Evolutionary conservation across 2,888 invertebrate species (phyloP), one percentile per base, ranked within the genome.

Genomic region (Cordilura impudica): DNA sequence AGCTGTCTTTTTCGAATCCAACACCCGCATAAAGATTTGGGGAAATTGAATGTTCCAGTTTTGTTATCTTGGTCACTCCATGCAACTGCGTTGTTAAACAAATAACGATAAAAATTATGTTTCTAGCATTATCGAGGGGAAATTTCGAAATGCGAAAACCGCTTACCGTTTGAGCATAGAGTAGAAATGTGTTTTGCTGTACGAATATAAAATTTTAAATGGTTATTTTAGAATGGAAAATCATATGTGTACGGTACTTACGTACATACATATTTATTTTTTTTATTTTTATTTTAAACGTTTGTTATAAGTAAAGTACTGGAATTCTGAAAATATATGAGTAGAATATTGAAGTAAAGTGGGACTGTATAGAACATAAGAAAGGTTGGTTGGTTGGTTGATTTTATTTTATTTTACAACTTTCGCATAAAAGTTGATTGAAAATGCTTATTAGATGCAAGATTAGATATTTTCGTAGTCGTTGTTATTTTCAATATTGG

Each of bases 401-500:
- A 86, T 85, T 87, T 84, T 82, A 83, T 83, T 87, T n/a, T n/a
- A n/a, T n/a, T 83, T 88, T 88, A 82, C 71, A 81, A 72, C 81
- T 71, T 45, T 65, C 84, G 81, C 87, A 88, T 87, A 87, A 87
- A 87, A 87, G 86, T 87, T 88, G 88, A 87, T 87, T 87, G 87
- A 88, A 87, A 87, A 87, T 87, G 88, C 88, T 87, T 87, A 88
- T 87, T 88, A 87, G 88, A 87, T 88, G 85, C 87, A 86, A 88
- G 87, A 88, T 88, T 87, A 88, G 88, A 88, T 88, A 84, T n/a
- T n/a, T n/a, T 82, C 83, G 63, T 58, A 23, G 29, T 78, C 29
- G 49, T 72, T n/a, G n/a, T n/a, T n/a, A n/a, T n/a, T 79, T 75
- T 53, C 75, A 79, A 75, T 75, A 67, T 72, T 23, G 43, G 16